phyloP scores from a whole-genome alignment of 2,797 vertebrate genomes.

The Emydoidea blandingii region DNA sequence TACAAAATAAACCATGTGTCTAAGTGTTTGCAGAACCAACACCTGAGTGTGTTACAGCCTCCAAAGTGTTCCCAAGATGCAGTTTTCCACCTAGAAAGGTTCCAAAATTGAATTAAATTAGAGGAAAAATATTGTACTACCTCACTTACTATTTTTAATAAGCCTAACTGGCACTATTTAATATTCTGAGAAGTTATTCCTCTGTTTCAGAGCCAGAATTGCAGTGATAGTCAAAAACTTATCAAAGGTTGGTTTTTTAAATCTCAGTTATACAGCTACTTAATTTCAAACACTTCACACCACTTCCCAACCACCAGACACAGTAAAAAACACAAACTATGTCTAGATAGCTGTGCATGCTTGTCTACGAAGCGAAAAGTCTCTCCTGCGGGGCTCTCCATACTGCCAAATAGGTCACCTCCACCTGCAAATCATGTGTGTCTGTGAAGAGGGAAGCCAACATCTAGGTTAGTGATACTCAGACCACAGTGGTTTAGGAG shows the following conservation, averaged over 20 bases:
- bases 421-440: background rate
- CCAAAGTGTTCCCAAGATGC: background rate
- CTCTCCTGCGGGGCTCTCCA: background rate
- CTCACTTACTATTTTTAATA: no score
- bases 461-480: no score
- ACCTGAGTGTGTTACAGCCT: background rate
- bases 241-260: background rate
- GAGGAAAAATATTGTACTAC: no score
- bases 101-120: fast-evolving
- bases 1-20: fast-evolving
- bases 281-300: background rate
- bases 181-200: no score
- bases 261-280: background rate
- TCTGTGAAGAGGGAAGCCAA: no score
- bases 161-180: no score
- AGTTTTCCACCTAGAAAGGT: background rate
- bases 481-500: no score
- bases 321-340: background rate
- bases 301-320: background rate
- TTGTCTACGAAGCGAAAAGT: background rate
- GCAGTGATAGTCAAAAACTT: no score
- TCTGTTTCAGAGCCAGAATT: no score
- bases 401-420: background rate
- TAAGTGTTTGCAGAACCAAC: background rate
- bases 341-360: background rate